A percentile compares a stretch with the other conserved stretches of the same genome.
phyloP scores from a whole-genome alignment of 2,888 invertebrate species.

The Rutpela maculata region DNA sequence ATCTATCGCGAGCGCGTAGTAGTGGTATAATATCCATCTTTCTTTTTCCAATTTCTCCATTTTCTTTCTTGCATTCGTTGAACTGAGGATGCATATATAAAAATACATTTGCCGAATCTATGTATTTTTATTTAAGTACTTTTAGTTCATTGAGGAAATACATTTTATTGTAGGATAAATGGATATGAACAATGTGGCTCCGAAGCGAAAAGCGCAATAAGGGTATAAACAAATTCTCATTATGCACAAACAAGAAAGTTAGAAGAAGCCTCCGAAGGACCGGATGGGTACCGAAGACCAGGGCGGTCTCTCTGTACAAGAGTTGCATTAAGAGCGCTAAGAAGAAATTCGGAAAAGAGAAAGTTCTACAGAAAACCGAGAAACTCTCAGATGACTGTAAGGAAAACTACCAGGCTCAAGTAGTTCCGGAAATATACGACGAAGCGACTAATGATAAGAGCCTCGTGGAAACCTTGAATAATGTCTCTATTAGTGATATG shows the following conservation, averaged over 20 bases:
- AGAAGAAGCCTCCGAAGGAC: conserved; percentile 60
- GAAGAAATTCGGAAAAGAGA: conserved; percentile 51
- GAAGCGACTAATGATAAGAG: conserved; percentile 49
- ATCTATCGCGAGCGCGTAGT: too few species aligned
- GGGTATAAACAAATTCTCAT: conserved; percentile 72
- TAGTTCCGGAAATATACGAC: conserved; percentile 70
- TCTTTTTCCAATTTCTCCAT: too few species aligned
- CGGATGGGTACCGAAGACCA: conserved; percentile 64
- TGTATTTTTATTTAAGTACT: too few species aligned
- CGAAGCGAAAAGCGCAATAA: conserved; percentile 81
- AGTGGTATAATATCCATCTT: too few species aligned
- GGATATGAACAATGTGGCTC: conserved; percentile 77
- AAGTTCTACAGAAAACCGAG: conserved; percentile 41
- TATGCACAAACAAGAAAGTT: conserved; percentile 63
- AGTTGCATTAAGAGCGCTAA: conserved; percentile 54
- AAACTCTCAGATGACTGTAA: conserved; percentile 67
- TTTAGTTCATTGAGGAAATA: not conserved
- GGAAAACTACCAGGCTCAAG: conserved; percentile 70
- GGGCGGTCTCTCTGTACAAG: conserved; percentile 60
- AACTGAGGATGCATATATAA: too few species aligned
- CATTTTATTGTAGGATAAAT: conserved; percentile 59
- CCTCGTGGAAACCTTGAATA: conserved; percentile 49
- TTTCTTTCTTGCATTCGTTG: too few species aligned
- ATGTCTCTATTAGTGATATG: conserved; percentile 48
- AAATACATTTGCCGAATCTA: too few species aligned